Percentiles rank a stretch among this genome's conserved stretches.
Evolutionary conservation across 2,797 vertebrate species (phyloP).

Genomic region (Phrynocephalus forsythii): DNA sequence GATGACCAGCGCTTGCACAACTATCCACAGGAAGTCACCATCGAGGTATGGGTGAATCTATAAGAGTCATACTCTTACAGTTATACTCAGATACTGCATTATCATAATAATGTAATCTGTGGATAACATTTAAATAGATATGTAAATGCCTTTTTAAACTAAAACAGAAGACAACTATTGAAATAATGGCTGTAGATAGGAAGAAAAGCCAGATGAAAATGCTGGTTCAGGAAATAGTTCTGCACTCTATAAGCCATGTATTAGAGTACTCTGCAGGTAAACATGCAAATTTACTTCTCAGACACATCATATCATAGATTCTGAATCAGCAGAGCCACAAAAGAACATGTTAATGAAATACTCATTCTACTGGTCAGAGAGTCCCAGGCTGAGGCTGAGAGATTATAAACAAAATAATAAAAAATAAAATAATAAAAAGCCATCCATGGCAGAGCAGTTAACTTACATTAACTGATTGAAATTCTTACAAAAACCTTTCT

Average conservation of each 20-base stretch:
- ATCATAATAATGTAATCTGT: background rate
- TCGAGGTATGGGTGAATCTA: no score
- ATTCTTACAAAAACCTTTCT: background rate
- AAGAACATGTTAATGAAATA: background rate
- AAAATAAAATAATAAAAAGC: no score
- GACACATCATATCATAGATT: background rate
- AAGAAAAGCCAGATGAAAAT: background rate
- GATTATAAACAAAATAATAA: background rate
- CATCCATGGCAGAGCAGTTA: background rate
- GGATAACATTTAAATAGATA: background rate
- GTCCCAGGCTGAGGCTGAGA: background rate
- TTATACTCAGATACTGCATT: background rate
- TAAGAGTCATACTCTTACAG: background rate
- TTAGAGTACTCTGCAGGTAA: background rate
- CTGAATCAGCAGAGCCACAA: background rate
- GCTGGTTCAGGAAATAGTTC: background rate
- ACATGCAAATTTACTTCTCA: background rate
- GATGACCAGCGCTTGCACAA: no score
- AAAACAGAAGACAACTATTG: background rate
- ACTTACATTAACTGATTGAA: background rate
- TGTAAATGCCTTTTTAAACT: background rate
- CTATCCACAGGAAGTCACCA: no score
- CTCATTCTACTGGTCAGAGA: background rate
- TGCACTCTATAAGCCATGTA: background rate
- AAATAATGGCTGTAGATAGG: background rate